Evolutionary conservation across 92 coral and sea anemone genomes (phyloP), one percentile per base, ranked within the genome.

Genomic region (Isaurus tuberculatus): DNA sequence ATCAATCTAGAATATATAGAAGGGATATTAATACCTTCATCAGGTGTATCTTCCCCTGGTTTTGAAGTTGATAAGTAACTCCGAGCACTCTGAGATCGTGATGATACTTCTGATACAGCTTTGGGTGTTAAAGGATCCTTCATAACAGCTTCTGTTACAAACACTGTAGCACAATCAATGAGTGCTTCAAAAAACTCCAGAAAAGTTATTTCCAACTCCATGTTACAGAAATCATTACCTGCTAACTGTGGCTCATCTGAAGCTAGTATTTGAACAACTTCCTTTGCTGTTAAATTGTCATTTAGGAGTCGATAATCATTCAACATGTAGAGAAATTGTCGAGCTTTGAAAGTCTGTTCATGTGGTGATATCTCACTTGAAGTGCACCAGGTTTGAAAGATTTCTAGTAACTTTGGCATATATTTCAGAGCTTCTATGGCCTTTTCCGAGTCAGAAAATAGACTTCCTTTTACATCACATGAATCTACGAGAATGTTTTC

Each of bases 161-260:
- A 97, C 61, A 91, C 97, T 40, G 75, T 72, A 5, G 98, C 95
- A 85, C 99, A 97, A 5, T 90, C 94, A 71, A 97, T 90, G 26
- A 97, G 88, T 6, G 92, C 98, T 72, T 97, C 99, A 74, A 90
- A 92, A 66, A 97, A 92, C 84, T 97, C 99, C 88, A 97, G 81
- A 85, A 97, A 97, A 0, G 99, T 94, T 86, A 97, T 81, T 82
- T 97, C 99, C 13, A 94, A 74, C 73, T 94, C 99, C 53, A 97
- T 88, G 73, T 91, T 97, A 74, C 92, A 94, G 73, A 92, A 97
- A 70, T 91, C 98, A 8, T 91, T 94, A 49, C 91, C 95, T 1
- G 93, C 98, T 33, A 97, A 72, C 19, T 79, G 93, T 79, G 98
- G 97, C 72, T 92, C 91, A 69, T 92, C 98, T 55, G 84, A 81